Percentiles rank a stretch among this genome's conserved stretches.
These are phyloP conservation scores for Andrena marginata DNA, from an alignment of 2,888 invertebrate species.

Conservation along the genomic window DNA sequence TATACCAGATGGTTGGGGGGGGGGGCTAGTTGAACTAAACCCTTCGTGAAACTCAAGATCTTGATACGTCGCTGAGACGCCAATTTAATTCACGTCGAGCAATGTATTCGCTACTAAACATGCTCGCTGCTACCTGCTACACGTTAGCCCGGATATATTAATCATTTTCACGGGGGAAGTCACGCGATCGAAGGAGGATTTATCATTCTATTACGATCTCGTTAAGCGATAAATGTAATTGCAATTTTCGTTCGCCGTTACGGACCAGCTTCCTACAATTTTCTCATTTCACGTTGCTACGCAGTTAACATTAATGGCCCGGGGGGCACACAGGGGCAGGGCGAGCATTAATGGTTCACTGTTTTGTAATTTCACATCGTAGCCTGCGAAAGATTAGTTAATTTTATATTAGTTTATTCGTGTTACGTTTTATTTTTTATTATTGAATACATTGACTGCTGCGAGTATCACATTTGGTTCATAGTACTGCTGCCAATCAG, in stretches of 20 bases:
- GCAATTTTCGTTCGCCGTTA: neutral
- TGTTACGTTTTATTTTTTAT: too few species aligned
- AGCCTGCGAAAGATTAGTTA: too few species aligned
- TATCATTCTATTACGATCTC: constrained; percentile 23
- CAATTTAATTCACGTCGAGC: constrained; percentile 32
- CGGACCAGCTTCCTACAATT: constrained; percentile 5
- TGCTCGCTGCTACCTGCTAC: neutral
- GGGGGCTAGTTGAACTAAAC: too few species aligned
- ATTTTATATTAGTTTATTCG: too few species aligned
- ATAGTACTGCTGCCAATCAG: too few species aligned
- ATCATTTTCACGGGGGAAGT: constrained; percentile 21
- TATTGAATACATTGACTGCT: too few species aligned
- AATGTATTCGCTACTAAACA: constrained; percentile 9
- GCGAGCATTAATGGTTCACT: too few species aligned
- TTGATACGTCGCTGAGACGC: constrained; percentile 12
- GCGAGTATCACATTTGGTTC: too few species aligned
- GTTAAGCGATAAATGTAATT: constrained; percentile 7
- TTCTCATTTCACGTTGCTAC: constrained; percentile 3
- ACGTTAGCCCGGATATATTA: constrained; percentile 18
- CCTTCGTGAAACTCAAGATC: constrained; percentile 16
- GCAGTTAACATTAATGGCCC: too few species aligned
- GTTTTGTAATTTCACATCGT: too few species aligned
- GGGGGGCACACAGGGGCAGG: too few species aligned
- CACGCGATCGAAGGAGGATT: constrained; percentile 23
- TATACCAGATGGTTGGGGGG: too few species aligned